Evolutionary conservation across 2,888 invertebrate genomes (phyloP).

Genomic region (Hydropsyche betteni): DNA sequence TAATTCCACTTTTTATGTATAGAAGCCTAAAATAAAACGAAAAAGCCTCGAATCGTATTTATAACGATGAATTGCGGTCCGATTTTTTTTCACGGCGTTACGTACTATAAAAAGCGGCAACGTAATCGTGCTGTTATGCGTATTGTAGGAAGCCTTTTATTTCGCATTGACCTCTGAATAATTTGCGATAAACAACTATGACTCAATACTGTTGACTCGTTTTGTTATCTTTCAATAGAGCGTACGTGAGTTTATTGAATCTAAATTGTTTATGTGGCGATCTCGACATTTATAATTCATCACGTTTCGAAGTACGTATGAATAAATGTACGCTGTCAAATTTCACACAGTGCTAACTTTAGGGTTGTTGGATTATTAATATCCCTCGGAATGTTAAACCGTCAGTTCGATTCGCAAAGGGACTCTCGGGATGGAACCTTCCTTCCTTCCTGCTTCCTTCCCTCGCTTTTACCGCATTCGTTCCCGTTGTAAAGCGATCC

Average conservation of each 20-base stretch:
- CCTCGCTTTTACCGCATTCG: not conserved
- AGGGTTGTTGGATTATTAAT: slow-evolving; percentile 20
- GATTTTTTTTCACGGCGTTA: not conserved
- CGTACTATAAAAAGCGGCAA: not conserved
- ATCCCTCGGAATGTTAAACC: slow-evolving; percentile 8
- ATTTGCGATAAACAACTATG: not conserved
- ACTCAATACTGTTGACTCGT: not conserved
- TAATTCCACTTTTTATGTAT: no score
- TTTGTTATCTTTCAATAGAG: not conserved
- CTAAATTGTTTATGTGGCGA: not conserved
- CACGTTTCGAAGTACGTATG: not conserved
- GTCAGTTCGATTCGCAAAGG: slow-evolving; percentile 8
- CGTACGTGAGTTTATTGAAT: not conserved
- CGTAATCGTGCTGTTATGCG: slow-evolving; percentile 16
- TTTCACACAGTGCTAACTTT: slow-evolving; percentile 13
- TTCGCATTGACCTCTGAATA: slow-evolving; percentile 1
- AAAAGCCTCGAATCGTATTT: no score
- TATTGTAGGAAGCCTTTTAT: not conserved
- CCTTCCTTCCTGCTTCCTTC: slow-evolving; percentile 20
- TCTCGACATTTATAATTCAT: slow-evolving; percentile 2
- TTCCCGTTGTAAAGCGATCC: no score
- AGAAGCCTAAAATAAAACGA: no score
- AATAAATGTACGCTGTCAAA: slow-evolving; percentile 27
- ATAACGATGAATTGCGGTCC: no score
- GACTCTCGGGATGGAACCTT: slow-evolving; percentile 4